phyloP scores from a whole-genome alignment of 1,140 invertebrate genomes.

The Sinonovacula constricta region DNA sequence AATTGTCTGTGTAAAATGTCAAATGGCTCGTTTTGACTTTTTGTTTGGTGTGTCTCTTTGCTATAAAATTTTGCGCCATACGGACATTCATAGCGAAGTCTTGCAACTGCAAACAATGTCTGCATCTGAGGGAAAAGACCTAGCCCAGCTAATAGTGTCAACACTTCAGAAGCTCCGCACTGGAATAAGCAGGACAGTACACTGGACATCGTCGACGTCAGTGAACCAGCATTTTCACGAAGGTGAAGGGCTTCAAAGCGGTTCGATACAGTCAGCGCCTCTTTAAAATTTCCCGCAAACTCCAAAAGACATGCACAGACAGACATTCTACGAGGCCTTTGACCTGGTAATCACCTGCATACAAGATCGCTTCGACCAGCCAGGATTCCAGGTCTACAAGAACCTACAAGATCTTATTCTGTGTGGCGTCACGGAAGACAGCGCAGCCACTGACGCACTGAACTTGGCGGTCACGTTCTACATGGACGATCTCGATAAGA shows the following conservation, averaged over 20 bases:
- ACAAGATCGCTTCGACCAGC: slow-evolving; percentile 10
- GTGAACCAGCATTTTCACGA: neutral
- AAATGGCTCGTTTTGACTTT: too few relatives aligned
- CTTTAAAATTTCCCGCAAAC: neutral
- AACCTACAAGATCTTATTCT: neutral
- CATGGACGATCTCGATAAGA: too few relatives aligned
- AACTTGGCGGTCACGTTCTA: neutral
- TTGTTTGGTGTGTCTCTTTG: neutral
- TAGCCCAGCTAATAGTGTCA: neutral
- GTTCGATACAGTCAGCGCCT: neutral
- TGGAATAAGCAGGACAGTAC: neutral
- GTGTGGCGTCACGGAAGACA: neutral
- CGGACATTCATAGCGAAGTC: neutral
- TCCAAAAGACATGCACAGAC: neutral
- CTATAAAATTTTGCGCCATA: slow-evolving; percentile 11
- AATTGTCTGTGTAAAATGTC: too few relatives aligned
- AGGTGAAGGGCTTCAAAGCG: neutral
- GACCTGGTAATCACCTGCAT: slow-evolving; percentile 5
- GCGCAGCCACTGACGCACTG: neutral
- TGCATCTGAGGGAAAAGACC: slow-evolving; percentile 3
- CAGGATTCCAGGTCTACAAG: slow-evolving; percentile 4
- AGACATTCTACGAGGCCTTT: slow-evolving; percentile 2
- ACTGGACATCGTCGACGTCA: slow-evolving; percentile 1
- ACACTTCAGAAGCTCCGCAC: neutral
- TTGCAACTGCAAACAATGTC: slow-evolving; percentile 6